Evolutionary conservation across 2,797 vertebrate genomes (phyloP).

Genomic region (Notoglanidium macrostoma): DNA sequence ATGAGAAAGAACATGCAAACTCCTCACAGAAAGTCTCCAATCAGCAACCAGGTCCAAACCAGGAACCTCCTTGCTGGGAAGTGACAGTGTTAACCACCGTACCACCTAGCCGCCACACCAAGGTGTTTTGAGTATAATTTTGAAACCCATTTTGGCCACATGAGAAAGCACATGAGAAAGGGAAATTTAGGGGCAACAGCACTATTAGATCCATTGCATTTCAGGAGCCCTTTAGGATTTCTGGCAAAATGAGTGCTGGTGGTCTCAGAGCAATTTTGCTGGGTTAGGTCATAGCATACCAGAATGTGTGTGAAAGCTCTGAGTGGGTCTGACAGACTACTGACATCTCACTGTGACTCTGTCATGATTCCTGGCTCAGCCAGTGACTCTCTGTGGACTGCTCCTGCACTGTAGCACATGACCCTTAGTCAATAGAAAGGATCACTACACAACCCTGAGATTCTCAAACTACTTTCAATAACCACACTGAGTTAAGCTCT

Average conservation of each 20-base stretch:
- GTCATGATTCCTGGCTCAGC: not conserved
- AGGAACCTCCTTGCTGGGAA: too few species aligned
- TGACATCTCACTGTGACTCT: not conserved
- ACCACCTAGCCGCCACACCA: too few species aligned
- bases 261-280: conserved; percentile 59
- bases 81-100: too few species aligned
- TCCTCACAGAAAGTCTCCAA: too few species aligned
- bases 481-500: not conserved
- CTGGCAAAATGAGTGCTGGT: conserved; percentile 53
- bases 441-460: not conserved
- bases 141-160: conserved; percentile 12
- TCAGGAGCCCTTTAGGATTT: conserved; percentile 28
- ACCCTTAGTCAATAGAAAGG: not conserved
- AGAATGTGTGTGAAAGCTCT: conserved; percentile 23
- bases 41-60: too few species aligned
- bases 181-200: conserved; percentile 12
- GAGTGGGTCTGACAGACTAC: conserved; percentile 15
- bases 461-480: not conserved
- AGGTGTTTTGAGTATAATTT: conserved; percentile 2
- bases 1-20: too few species aligned
- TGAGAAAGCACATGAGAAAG: not conserved
- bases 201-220: conserved; percentile 45
- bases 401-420: not conserved
- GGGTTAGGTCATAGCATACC: conserved; percentile 36
- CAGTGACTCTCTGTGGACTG: not conserved